Evolutionary conservation across 2,113 vertebrate genomes (phyloP).

Genomic region (Poicephalus meyeri): DNA sequence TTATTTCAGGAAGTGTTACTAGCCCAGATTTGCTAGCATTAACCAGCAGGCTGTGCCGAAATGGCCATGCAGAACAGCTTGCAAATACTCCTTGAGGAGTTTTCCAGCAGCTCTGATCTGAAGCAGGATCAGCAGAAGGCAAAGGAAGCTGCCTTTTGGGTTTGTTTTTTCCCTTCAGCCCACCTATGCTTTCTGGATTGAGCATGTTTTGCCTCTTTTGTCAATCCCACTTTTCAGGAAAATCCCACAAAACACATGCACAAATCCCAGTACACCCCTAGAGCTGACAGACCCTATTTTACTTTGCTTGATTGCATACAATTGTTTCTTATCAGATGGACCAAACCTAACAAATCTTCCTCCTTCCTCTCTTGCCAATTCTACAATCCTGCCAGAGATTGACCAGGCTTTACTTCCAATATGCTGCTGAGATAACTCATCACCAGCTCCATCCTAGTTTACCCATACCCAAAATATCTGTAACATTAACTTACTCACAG

Average conservation of each 20-base stretch:
- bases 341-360: background rate
- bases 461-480: background rate
- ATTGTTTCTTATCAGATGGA: background rate
- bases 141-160: background rate
- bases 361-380: background rate
- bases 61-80: slow-evolving; percentile 13
- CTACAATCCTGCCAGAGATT: background rate
- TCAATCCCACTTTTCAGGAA: background rate
- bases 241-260: background rate
- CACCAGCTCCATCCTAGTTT: background rate
- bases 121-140: background rate
- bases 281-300: background rate
- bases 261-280: background rate
- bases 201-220: background rate
- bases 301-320: background rate
- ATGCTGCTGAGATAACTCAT: background rate
- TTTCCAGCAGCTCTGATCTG: background rate
- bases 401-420: background rate
- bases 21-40: slow-evolving; percentile 16
- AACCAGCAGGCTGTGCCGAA: background rate
- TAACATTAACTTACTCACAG: background rate
- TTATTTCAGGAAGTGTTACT: slow-evolving; percentile 18
- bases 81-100: background rate
- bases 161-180: background rate
- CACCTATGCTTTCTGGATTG: background rate